Percentiles rank a stretch among this genome's conserved stretches.
phyloP scores from a whole-genome alignment of 1,140 invertebrate species.

The Lepidurus apus region DNA sequence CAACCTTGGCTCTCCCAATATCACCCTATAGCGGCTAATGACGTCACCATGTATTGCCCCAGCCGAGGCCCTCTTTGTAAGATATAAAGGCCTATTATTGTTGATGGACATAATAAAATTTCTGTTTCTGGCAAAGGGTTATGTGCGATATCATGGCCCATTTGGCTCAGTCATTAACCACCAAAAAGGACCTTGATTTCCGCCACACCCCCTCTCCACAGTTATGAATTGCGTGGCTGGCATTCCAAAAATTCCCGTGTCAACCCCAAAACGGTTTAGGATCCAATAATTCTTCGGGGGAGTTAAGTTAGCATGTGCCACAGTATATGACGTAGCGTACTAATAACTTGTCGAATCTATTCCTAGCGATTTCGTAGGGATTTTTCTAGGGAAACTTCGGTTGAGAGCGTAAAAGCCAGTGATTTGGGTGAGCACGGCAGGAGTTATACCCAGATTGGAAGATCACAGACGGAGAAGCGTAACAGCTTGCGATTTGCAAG shows the following conservation, averaged over 20 bases:
- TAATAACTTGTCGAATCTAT: too few relatives aligned
- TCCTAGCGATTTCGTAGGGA: too few relatives aligned
- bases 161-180: not conserved
- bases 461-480: not conserved
- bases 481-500: conserved; percentile 18
- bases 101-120: not conserved
- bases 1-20: too few relatives aligned
- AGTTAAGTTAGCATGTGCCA: not conserved
- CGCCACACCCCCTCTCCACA: not conserved
- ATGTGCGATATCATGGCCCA: not conserved
- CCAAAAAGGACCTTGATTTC: not conserved
- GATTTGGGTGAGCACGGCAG: too few relatives aligned
- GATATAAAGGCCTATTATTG: not conserved
- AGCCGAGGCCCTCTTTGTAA: not conserved
- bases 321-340: too few relatives aligned
- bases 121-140: not conserved
- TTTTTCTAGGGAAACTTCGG: too few relatives aligned
- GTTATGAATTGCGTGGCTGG: conserved; percentile 21
- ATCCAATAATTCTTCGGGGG: not conserved
- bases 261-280: not conserved
- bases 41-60: too few relatives aligned
- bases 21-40: too few relatives aligned
- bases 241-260: not conserved
- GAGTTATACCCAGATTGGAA: too few relatives aligned
- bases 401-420: too few relatives aligned